Evolutionary conservation across 2,797 vertebrate species (phyloP), one percentile per base, ranked within the genome.

Genomic region (Nannoperca australis): DNA sequence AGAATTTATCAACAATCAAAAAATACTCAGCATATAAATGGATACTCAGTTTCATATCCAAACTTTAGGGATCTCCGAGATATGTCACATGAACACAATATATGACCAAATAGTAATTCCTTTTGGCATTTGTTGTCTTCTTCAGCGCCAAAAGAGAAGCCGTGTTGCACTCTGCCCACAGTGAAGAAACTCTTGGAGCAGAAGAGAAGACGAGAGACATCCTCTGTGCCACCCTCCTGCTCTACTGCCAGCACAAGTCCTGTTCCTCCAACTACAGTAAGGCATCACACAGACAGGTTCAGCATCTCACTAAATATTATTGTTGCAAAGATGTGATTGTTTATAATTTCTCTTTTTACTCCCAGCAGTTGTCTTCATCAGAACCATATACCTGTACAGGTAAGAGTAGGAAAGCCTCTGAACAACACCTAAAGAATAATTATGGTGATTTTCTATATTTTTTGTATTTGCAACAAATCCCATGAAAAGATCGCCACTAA

Each of bases 101-200:
- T 1, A 24, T 36, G 6, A 62, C 0, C 22, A 40, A 45, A 61
- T 40, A 2, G 0, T 67, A 1, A 71, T 56, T 69, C 20, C 3
- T 14, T 50, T 20, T 42, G 18, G 2, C 7, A 15, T 64, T 8
- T 0, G 22, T 49, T 75, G 30, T 71, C 18, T 32, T 73, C 44
- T n/a, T n/a, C 84, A 96, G 95, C 93, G 62, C 91, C 94, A 67
- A 95, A 96, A 88, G 95, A 96, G 91, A 96, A 95, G 94, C 91
- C 91, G 93, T 96, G 94, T 92, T 95, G 95, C 92, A 95, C 95
- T 44, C 95, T 96, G 69, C 96, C 96, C 91, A 98, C 97, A 0
- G 97, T 97, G 78, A 96, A 97, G 92, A 96, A 97, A 87, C 96
- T 97, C 81, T 87, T 98, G 94, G 96, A 98, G 90, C 94, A 97